These are phyloP conservation scores for Plemyria rubiginata DNA, from an alignment of 2,888 invertebrate species.

Conservation along the genomic window DNA sequence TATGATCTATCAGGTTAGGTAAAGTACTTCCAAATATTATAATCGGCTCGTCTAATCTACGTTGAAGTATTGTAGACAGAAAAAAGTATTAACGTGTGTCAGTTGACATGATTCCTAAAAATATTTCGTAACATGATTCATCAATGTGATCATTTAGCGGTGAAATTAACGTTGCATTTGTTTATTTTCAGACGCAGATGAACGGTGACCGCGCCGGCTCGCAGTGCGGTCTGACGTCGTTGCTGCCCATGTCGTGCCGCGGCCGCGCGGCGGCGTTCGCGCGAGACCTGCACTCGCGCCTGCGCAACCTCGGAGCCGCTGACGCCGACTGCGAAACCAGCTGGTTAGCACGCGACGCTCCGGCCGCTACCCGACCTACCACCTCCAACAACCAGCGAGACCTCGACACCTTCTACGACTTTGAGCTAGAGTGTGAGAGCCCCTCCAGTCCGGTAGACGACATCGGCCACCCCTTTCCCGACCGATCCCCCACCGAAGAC, in stretches of 20 bases:
- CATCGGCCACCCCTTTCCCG: conserved; percentile 79
- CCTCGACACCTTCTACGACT: conserved; percentile 87
- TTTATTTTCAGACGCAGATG: conserved; percentile 81
- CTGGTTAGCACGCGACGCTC: conserved; percentile 68
- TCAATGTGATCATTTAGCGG: conserved; percentile 9
- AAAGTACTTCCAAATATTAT: too few relatives aligned
- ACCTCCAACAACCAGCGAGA: conserved; percentile 63
- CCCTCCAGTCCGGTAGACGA: conserved; percentile 89
- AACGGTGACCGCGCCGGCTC: conserved; percentile 81
- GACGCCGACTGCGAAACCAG: conserved; percentile 73
- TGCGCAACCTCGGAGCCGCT: conserved; percentile 88
- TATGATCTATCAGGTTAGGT: too few relatives aligned
- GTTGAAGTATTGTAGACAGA: not conserved
- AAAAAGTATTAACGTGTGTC: not conserved
- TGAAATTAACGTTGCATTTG: conserved; percentile 35
- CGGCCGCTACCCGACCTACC: conserved; percentile 51
- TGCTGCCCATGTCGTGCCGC: conserved; percentile 91
- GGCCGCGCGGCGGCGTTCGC: conserved; percentile 93
- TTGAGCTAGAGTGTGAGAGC: conserved; percentile 87
- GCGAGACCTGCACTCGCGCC: conserved; percentile 89
- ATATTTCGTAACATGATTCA: conserved; percentile 6
- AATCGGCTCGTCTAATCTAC: too few relatives aligned
- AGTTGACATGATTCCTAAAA: not conserved
- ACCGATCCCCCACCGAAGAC: conserved; percentile 80
- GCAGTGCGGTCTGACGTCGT: conserved; percentile 88